Evolutionary conservation across 1,140 invertebrate species (phyloP), one percentile per base, ranked within the genome.

Genomic region (Cherax destructor): DNA sequence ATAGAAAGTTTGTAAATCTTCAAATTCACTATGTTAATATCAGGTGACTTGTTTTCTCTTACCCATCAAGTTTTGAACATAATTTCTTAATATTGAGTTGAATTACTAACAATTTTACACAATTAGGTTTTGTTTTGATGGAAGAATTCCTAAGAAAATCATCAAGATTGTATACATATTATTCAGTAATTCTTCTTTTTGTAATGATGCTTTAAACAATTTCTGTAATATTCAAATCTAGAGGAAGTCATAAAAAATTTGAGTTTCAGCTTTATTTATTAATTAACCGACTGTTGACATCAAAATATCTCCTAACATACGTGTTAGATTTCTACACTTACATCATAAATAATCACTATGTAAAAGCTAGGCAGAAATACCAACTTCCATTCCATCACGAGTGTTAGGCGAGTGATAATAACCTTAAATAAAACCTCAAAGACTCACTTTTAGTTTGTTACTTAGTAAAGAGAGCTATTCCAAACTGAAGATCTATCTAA

Each of bases 341-440:
- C 86, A 88, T 88, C 86, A 88, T 88, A 88, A 88, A 80, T 88
- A 88, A 88, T 88, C 86, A 88, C 86, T 88, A 88, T 81, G 24
- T 88, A 88, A 81, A 88, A 88, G 86, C 78, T 88, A 88, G 72
- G 77, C 86, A 88, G 50, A 88, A 88, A 80, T 88, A 76, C 86
- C 86, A 80, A 88, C 86, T 88, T 81, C 69, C 86, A 80, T 88
- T 88, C 86, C 86, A 88, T 88, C 77, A 87, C 21, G 76, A 69
- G 77, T 81, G 41, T 79, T 81, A 52, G 30, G n/a, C 47, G 41
- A 56, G 21, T 76, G 65, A 76, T 18, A 50, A 76, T 74, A 86
- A 72, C 49, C n/a, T 74, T 76, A 56, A 50, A 72, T 86, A 86
- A 74, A 86, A 74, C 30, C 13, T 61, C 56, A 83, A 61, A 61